A percentile compares a stretch with the other conserved stretches of the same genome.
These are phyloP conservation scores for Cynodonichthys magdalenae DNA, from an alignment of 2,797 vertebrate species.

Conservation along the genomic window DNA sequence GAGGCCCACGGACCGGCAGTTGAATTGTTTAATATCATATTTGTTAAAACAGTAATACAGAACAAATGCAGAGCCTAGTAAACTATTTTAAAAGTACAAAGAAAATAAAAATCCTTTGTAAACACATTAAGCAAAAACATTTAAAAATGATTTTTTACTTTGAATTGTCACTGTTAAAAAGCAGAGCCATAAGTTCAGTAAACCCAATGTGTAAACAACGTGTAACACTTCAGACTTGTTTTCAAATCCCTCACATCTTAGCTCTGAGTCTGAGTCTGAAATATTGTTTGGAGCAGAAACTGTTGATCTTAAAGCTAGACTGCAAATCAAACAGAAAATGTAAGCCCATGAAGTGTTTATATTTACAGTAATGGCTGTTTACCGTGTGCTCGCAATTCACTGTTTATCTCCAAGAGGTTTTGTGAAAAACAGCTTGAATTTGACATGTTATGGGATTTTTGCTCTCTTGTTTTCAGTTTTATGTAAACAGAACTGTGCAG, in stretches of 20 bases:
- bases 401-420: slow-evolving; percentile 25
- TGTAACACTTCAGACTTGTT: background rate
- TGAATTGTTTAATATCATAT: too few species aligned
- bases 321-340: slow-evolving; percentile 14
- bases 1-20: too few species aligned
- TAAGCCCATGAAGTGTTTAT: slow-evolving; percentile 16
- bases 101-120: background rate
- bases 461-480: background rate
- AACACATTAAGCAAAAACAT: background rate
- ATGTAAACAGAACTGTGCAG: slow-evolving; percentile 3
- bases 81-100: background rate
- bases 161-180: background rate
- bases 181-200: background rate
- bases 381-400: slow-evolving; percentile 17
- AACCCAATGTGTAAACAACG: background rate
- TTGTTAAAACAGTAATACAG: background rate
- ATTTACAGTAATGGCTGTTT: slow-evolving; percentile 45
- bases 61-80: background rate
- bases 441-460: slow-evolving; percentile 25
- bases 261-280: background rate
- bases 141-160: too few species aligned
- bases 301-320: slow-evolving; percentile 1
- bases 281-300: slow-evolving; percentile 1
- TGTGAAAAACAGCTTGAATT: slow-evolving; percentile 28
- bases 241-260: background rate